phyloP scores from a whole-genome alignment of 2,797 vertebrate genomes.

The Acestrorhynchus altus region DNA sequence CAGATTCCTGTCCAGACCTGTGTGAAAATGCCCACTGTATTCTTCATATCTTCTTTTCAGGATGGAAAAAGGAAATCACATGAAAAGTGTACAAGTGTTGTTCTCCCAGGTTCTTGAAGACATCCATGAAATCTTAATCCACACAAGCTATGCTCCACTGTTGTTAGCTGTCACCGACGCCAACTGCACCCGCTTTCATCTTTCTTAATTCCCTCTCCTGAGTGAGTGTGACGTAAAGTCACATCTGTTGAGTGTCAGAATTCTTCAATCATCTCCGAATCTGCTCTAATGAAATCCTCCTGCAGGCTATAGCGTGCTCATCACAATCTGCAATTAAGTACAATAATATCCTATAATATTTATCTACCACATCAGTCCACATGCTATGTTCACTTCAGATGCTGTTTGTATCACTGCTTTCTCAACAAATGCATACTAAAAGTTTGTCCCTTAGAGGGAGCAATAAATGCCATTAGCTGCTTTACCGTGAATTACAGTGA shows the following conservation, averaged over 20 bases:
- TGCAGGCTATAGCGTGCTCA: background rate
- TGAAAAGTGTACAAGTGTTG: background rate
- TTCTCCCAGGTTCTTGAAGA: background rate
- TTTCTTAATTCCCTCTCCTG: background rate
- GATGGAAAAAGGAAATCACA: background rate
- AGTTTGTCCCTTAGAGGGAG: no score
- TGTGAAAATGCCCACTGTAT: background rate
- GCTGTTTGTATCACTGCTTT: no score
- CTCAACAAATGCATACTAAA: no score
- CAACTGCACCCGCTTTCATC: background rate
- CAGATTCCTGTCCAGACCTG: background rate
- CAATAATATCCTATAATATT: no score
- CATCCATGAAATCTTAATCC: background rate
- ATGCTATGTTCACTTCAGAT: no score
- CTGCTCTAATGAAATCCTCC: background rate
- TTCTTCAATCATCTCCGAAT: constrained; percentile 7
- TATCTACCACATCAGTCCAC: no score
- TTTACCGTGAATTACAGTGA: no score
- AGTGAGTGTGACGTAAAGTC: background rate
- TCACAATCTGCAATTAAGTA: constrained; percentile 23
- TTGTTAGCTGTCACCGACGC: background rate
- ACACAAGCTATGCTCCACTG: background rate
- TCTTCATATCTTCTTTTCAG: background rate
- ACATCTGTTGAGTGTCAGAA: constrained; percentile 5
- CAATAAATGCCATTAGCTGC: no score